These are phyloP conservation scores for Gallinago undulata DNA, from an alignment of 2,113 vertebrate species.

Conservation along the genomic window DNA sequence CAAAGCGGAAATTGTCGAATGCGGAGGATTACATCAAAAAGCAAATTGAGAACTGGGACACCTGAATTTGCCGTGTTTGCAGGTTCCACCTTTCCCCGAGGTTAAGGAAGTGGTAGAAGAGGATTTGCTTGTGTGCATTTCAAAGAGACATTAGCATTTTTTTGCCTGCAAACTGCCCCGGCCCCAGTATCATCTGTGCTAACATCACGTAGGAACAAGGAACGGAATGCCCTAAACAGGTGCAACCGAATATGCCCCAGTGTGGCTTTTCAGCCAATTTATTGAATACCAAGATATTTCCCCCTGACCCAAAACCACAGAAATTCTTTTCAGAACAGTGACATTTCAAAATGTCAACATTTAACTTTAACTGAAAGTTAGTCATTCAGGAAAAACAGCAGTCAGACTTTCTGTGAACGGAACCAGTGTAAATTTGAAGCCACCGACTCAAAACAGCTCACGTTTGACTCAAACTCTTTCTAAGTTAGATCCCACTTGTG, in stretches of 20 bases:
- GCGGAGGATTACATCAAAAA: slow-evolving; percentile 49
- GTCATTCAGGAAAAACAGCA: not conserved
- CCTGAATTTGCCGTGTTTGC: slow-evolving; percentile 7
- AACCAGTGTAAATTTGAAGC: not conserved
- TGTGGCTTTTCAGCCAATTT: not conserved
- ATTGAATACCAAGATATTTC: not conserved
- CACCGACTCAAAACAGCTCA: not conserved
- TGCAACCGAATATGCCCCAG: not conserved
- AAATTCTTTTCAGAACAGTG: not conserved
- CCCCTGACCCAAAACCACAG: not conserved
- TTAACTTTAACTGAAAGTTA: not conserved
- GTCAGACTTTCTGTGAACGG: not conserved
- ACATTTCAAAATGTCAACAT: not conserved
- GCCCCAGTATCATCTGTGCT: not conserved
- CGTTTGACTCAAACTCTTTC: not conserved
- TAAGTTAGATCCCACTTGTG: not conserved
- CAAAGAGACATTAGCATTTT: slow-evolving; percentile 59
- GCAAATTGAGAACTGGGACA: slow-evolving; percentile 6
- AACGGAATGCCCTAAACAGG: not conserved
- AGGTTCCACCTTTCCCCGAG: slow-evolving; percentile 47
- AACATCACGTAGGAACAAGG: not conserved
- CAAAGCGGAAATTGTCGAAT: not conserved
- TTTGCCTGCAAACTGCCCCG: not conserved
- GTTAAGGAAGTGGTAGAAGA: slow-evolving; percentile 50
- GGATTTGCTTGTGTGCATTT: slow-evolving; percentile 48